Conservation (phyloP, 2,797 vertebrate genomes). For the Rhabdophis nuchalis region DNA sequence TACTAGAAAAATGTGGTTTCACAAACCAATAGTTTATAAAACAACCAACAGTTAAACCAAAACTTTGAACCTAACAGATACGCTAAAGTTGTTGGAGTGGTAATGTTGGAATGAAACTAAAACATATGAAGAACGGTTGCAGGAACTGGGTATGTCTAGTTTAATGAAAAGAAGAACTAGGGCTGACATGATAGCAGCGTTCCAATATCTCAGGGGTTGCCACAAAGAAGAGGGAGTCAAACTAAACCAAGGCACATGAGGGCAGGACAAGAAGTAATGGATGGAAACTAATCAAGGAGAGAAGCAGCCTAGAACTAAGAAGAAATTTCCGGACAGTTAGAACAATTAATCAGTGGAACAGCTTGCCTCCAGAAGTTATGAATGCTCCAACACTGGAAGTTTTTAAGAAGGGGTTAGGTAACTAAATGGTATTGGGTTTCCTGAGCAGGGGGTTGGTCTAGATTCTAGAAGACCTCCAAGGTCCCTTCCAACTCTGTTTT, state of each 20-base stretch:
- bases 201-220: neutral
- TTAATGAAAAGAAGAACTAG: neutral
- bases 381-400: neutral
- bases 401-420: neutral
- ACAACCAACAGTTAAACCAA: neutral
- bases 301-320: neutral
- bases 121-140: neutral
- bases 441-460: too few species aligned
- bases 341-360: neutral
- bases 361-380: neutral
- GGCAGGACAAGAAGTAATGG: neutral
- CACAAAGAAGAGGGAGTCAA: neutral
- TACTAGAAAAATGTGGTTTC: neutral
- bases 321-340: neutral
- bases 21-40: neutral
- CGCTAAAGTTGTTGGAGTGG: neutral
- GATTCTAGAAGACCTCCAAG: neutral
- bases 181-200: neutral
- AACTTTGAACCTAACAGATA: neutral
- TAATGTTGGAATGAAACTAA: neutral
- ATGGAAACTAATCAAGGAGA: neutral
- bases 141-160: too few species aligned
- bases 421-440: neutral
- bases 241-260: rapidly evolving
- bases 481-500: neutral